Conservation (phyloP, 2,797 vertebrate genomes). For the Todus mexicanus region DNA sequence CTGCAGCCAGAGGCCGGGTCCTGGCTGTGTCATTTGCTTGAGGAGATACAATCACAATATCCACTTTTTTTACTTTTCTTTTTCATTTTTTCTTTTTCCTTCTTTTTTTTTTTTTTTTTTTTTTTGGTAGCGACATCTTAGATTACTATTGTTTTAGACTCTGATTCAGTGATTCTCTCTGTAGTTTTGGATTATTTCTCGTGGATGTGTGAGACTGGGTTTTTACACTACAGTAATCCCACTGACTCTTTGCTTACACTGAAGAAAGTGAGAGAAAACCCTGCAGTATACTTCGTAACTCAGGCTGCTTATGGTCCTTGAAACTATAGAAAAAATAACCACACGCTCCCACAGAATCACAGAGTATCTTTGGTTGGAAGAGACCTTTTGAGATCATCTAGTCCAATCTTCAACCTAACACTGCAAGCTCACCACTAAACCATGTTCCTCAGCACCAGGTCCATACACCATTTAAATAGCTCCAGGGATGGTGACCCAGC, state of each 20-base stretch:
- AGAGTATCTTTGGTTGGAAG: too few species aligned
- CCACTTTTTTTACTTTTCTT: neutral
- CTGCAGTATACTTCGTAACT: neutral
- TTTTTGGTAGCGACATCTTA: neutral
- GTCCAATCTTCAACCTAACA: too few species aligned
- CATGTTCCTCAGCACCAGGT: too few species aligned
- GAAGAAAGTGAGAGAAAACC: neutral
- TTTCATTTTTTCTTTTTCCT: neutral
- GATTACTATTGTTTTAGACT: neutral
- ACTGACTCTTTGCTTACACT: neutral
- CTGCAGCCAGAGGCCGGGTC: neutral
- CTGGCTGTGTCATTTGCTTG: neutral
- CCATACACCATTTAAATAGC: too few species aligned
- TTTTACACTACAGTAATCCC: neutral
- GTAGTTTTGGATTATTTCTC: neutral
- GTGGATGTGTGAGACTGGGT: neutral
- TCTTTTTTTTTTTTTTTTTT: neutral
- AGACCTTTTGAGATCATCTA: too few species aligned
- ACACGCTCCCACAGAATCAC: too few species aligned
- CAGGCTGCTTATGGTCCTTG: neutral
- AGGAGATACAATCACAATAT: neutral
- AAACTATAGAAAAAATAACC: neutral
- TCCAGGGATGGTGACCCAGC: too few species aligned
- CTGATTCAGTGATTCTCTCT: neutral
- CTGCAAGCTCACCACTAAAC: too few species aligned